A percentile compares a stretch with the other conserved stretches of the same genome.
These are phyloP conservation scores for Formica aserva DNA, from an alignment of 2,888 invertebrate genomes.

Conservation along the genomic window DNA sequence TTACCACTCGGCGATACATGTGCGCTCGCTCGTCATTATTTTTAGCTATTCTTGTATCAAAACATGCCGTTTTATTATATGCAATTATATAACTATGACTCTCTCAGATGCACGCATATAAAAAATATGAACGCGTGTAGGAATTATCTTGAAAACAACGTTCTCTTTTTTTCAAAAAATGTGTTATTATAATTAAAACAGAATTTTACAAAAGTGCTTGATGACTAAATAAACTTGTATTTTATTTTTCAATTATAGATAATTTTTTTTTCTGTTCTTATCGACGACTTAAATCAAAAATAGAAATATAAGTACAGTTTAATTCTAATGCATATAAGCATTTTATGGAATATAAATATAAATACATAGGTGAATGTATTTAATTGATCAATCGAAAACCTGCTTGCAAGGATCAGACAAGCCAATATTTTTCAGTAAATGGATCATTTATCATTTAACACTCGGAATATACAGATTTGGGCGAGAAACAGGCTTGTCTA, in stretches of 20 bases:
- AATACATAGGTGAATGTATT: neutral
- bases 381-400: constrained; percentile 1
- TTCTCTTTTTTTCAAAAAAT: neutral
- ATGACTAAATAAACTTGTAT: neutral
- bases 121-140: neutral
- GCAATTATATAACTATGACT: constrained; percentile 31
- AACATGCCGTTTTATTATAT: neutral
- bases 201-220: neutral
- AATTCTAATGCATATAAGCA: neutral
- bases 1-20: constrained; percentile 1
- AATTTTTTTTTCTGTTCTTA: neutral
- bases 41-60: constrained; percentile 22
- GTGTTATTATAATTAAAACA: neutral
- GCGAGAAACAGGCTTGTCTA: constrained; percentile 20
- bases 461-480: constrained; percentile 2
- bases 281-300: neutral
- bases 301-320: neutral
- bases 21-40: neutral
- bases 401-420: neutral
- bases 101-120: neutral
- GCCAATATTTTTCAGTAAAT: constrained; percentile 21
- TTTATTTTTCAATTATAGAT: neutral
- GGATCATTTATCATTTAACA: constrained; percentile 20
- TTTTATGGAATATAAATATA: constrained; percentile 20
- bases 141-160: constrained; percentile 11